phyloP scores from a whole-genome alignment of 2,888 invertebrate genomes.

The Pardosa pseudoannulata region DNA sequence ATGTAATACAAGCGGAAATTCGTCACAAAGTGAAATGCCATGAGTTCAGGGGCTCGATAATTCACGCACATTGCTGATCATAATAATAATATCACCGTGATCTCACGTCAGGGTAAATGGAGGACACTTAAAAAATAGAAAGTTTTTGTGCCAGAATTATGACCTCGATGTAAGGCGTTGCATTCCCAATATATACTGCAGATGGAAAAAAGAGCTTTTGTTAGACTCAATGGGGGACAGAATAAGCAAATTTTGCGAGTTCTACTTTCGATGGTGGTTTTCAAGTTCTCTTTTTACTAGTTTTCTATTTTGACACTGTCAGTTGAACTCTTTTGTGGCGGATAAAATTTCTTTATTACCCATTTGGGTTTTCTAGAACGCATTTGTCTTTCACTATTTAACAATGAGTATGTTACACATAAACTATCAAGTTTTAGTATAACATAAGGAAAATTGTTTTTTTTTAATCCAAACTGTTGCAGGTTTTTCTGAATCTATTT shows the following conservation, averaged over 20 bases:
- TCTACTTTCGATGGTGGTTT: background rate
- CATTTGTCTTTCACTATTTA: too few species aligned
- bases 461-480: too few species aligned
- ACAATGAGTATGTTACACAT: too few species aligned
- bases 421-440: too few species aligned
- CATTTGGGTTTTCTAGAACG: too few species aligned
- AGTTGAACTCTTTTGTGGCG: too few species aligned
- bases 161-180: slow-evolving; percentile 57
- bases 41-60: slow-evolving; percentile 68
- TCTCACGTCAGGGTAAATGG: slow-evolving; percentile 40
- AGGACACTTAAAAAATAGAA: slow-evolving; percentile 30
- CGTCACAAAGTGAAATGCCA: slow-evolving; percentile 50
- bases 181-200: slow-evolving; percentile 4
- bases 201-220: background rate
- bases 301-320: too few species aligned
- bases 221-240: background rate
- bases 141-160: slow-evolving; percentile 46
- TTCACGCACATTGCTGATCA: slow-evolving; percentile 44
- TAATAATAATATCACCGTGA: slow-evolving; percentile 48
- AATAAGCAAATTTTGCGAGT: background rate
- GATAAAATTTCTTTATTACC: too few species aligned
- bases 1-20: slow-evolving; percentile 69
- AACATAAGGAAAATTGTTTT: too few species aligned
- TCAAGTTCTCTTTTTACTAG: background rate
- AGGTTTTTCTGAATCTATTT: too few species aligned